phyloP scores from a whole-genome alignment of 2,113 vertebrate species.

The Tor tambroides region DNA sequence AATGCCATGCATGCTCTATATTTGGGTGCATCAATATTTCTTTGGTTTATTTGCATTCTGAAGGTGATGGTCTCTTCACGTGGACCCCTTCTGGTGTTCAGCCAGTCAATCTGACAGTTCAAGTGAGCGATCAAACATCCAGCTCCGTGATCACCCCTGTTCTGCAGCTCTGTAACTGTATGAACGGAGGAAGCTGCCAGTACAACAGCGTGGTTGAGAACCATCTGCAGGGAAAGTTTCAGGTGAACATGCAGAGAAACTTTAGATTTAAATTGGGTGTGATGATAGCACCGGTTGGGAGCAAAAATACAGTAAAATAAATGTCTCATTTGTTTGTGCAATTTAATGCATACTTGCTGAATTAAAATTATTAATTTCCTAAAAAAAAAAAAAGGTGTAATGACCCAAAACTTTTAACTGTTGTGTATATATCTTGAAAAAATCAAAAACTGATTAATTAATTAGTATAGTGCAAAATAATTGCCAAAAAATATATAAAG shows the following conservation, averaged over 20 bases:
- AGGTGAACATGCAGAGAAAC: slow-evolving; percentile 64
- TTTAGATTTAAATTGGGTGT: not conserved
- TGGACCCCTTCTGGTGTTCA: slow-evolving; percentile 71
- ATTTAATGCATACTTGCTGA: too few species aligned
- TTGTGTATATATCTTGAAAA: too few species aligned
- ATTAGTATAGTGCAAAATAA: not conserved
- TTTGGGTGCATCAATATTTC: not conserved
- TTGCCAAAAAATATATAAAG: too few species aligned
- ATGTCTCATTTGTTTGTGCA: too few species aligned
- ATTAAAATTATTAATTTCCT: too few species aligned
- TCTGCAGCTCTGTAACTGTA: slow-evolving; percentile 78
- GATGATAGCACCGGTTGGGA: not conserved
- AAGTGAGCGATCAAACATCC: slow-evolving; percentile 71
- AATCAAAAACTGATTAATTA: too few species aligned
- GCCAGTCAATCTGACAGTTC: slow-evolving; percentile 73
- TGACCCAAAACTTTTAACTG: too few species aligned
- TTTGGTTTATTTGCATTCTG: not conserved
- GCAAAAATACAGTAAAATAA: not conserved
- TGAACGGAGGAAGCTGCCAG: slow-evolving; percentile 80
- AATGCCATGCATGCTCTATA: not conserved
- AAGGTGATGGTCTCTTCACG: slow-evolving; percentile 73
- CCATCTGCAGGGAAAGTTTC: slow-evolving; percentile 75
- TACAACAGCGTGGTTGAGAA: slow-evolving; percentile 72
- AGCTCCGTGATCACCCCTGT: slow-evolving; percentile 76
- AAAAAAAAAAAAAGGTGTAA: too few species aligned